Conservation (phyloP, 1,140 invertebrate species). For the Caerostris darwini region DNA sequence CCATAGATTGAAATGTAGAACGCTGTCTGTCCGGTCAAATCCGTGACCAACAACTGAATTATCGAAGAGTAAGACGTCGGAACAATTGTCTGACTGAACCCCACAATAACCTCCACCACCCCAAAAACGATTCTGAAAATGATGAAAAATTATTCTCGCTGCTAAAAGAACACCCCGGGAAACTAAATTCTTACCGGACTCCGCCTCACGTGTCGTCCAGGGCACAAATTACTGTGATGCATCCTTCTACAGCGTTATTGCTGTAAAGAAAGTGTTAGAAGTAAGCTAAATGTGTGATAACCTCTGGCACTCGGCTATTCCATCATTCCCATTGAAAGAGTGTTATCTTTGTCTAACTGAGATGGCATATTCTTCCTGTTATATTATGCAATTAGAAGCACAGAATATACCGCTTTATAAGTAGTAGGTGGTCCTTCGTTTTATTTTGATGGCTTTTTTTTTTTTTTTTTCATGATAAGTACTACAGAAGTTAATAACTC, state of each 20-base stretch:
- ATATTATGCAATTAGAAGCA: conserved; percentile 18
- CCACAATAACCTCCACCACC: conserved; percentile 19
- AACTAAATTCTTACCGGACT: conserved; percentile 16
- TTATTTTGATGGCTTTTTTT: background rate
- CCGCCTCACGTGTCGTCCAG: conserved; percentile 15
- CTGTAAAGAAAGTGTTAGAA: conserved; percentile 26
- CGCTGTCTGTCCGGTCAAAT: background rate
- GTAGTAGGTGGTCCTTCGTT: conserved; percentile 1
- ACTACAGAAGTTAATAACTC: background rate
- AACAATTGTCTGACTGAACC: conserved; percentile 34
- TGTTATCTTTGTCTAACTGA: conserved; percentile 28
- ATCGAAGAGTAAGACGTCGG: conserved; percentile 21
- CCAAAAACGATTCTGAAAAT: conserved; percentile 15
- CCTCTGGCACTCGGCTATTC: background rate
- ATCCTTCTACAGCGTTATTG: background rate
- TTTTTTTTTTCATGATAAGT: background rate
- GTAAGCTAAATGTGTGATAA: background rate
- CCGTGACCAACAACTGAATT: conserved; percentile 38
- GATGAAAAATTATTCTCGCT: conserved; percentile 37
- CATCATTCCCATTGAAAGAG: conserved; percentile 36
- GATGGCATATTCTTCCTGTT: conserved; percentile 26
- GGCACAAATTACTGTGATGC: conserved; percentile 30
- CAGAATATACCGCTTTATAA: conserved; percentile 14
- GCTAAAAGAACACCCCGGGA: background rate
- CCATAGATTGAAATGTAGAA: conserved; percentile 21